A percentile compares a stretch with the other conserved stretches of the same genome.
Conservation (phyloP, 2,113 vertebrate species). For the Pelusios castaneus region DNA sequence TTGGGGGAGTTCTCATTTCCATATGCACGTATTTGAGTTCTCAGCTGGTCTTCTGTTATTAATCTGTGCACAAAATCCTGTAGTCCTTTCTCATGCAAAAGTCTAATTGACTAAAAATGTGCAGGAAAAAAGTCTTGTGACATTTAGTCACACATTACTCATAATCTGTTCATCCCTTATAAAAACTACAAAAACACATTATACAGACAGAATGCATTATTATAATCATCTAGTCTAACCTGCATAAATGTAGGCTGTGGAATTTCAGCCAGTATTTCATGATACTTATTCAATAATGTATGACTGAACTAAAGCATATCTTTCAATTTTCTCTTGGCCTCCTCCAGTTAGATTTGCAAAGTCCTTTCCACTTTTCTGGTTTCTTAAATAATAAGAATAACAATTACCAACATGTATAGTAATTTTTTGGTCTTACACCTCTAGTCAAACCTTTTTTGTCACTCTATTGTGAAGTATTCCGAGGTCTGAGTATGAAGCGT, state of each 20-base stretch:
- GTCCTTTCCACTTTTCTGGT: not conserved
- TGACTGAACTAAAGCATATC: not conserved
- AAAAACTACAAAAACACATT: constrained; percentile 6
- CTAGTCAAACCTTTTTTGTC: not conserved
- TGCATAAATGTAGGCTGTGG: not conserved
- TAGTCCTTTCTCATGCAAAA: not conserved
- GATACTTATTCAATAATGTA: rapidly evolving
- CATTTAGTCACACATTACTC: not conserved
- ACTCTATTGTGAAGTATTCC: not conserved
- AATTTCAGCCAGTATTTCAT: not conserved
- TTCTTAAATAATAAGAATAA: not conserved
- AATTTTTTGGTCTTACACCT: not conserved
- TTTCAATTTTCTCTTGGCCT: not conserved
- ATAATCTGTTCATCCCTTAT: not conserved
- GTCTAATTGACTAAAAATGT: not conserved
- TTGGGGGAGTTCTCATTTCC: not conserved
- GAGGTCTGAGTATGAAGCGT: not conserved
- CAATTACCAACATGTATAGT: not conserved
- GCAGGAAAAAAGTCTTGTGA: not conserved
- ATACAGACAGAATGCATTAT: not conserved
- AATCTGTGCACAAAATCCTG: not conserved
- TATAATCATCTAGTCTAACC: not conserved
- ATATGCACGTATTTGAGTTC: not conserved
- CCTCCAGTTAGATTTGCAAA: not conserved
- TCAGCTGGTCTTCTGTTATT: not conserved